phyloP scores from a whole-genome alignment of 2,113 vertebrate genomes.

The Leucoraja erinaceus region DNA sequence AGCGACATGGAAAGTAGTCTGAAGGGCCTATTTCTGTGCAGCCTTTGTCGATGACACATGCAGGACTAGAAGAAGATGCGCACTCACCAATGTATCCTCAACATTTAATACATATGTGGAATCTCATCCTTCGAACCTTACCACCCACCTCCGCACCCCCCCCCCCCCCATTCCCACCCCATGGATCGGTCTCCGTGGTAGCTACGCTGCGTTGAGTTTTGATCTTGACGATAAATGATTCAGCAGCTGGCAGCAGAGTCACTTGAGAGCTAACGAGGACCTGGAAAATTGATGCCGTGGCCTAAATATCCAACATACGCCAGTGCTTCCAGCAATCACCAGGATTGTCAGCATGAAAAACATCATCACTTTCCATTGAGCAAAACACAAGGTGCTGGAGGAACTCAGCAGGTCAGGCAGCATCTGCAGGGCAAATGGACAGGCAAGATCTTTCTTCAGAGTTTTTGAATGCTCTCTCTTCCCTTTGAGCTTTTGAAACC shows the following conservation, averaged over 20 bases:
- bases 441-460: no score
- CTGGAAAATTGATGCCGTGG: not conserved
- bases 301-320: no score
- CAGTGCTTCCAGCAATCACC: not conserved
- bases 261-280: not conserved
- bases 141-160: no score
- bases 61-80: not conserved
- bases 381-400: no score
- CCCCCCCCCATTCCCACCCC: not conserved
- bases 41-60: no score
- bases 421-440: no score
- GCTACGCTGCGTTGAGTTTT: not conserved
- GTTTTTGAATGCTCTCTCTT: not conserved
- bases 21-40: no score
- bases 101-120: not conserved
- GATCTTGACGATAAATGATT: not conserved
- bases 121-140: not conserved
- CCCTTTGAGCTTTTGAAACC: not conserved
- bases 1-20: no score
- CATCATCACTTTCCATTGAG: not conserved
- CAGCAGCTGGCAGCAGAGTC: not conserved
- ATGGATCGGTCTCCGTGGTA: not conserved
- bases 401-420: no score
- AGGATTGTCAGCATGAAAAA: not conserved
- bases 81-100: not conserved